Evolutionary conservation across 2,888 invertebrate genomes (phyloP).

Genomic region (Drosophila diplacantha): DNA sequence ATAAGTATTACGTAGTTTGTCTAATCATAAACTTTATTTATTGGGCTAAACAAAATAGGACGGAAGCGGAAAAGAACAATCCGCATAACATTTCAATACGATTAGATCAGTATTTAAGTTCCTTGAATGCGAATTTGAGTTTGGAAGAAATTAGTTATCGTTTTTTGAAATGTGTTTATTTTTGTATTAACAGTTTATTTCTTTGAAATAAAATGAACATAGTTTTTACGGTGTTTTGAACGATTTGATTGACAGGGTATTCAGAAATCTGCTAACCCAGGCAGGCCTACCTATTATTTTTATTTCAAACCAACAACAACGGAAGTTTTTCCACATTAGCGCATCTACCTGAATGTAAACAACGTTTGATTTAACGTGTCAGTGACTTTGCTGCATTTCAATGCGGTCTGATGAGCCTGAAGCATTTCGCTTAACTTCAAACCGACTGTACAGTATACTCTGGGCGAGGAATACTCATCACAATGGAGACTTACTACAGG

Average conservation of each 20-base stretch:
- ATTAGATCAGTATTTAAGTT: neutral
- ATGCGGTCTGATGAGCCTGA: conserved; percentile 54
- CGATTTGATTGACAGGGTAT: neutral
- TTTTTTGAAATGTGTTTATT: neutral
- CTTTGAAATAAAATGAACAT: neutral
- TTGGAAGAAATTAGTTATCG: neutral
- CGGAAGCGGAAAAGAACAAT: conserved; percentile 4
- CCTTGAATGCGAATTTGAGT: neutral
- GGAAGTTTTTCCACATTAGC: conserved; percentile 30
- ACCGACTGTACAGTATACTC: neutral
- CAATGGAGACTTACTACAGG: conserved; percentile 8
- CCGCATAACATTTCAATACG: neutral
- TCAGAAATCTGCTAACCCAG: neutral
- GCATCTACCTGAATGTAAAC: conserved; percentile 21
- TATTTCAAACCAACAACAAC: conserved; percentile 3
- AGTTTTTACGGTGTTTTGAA: neutral
- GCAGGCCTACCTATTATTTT: neutral
- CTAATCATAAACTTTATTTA: neutral
- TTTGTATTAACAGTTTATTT: neutral
- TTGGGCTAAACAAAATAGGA: neutral
- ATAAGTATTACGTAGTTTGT: neutral
- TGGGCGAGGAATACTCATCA: neutral
- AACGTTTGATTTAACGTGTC: conserved; percentile 52
- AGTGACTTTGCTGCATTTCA: conserved; percentile 60
- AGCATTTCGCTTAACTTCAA: conserved; percentile 48